These are phyloP conservation scores for Mus spicilegus DNA, from an alignment of 2,113 vertebrate species.

Conservation along the genomic window DNA sequence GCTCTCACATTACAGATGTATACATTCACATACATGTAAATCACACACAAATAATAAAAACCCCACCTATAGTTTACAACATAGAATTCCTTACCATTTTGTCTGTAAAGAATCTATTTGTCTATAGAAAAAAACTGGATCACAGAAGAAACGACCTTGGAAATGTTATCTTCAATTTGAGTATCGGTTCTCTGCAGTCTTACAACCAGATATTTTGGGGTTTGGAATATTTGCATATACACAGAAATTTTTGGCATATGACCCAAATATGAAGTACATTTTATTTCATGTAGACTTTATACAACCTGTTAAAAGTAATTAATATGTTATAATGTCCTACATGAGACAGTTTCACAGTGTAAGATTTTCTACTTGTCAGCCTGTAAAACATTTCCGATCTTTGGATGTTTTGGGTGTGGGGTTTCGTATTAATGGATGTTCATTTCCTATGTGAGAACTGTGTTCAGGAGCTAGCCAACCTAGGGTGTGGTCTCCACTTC, in stretches of 20 bases:
- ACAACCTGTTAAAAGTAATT: neutral
- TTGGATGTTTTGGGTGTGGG: neutral
- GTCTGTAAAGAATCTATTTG: neutral
- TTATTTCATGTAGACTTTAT: neutral
- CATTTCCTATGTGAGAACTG: neutral
- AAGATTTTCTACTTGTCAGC: neutral
- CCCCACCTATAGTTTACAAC: neutral
- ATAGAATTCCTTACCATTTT: constrained; percentile 41
- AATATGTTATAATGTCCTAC: neutral
- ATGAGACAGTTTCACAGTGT: neutral
- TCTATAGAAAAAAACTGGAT: neutral
- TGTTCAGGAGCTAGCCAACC: neutral
- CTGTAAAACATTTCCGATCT: neutral
- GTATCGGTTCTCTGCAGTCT: neutral
- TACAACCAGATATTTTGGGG: neutral
- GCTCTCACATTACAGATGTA: neutral
- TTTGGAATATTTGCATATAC: neutral
- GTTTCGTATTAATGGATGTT: too few relatives aligned
- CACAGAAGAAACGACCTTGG: neutral
- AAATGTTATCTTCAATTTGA: neutral
- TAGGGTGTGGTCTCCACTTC: neutral
- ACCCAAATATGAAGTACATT: neutral
- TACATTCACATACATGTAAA: neutral
- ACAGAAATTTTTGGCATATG: neutral
- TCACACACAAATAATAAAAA: neutral